phyloP scores from a whole-genome alignment of 1,140 invertebrate species.

The Patella vulgata region DNA sequence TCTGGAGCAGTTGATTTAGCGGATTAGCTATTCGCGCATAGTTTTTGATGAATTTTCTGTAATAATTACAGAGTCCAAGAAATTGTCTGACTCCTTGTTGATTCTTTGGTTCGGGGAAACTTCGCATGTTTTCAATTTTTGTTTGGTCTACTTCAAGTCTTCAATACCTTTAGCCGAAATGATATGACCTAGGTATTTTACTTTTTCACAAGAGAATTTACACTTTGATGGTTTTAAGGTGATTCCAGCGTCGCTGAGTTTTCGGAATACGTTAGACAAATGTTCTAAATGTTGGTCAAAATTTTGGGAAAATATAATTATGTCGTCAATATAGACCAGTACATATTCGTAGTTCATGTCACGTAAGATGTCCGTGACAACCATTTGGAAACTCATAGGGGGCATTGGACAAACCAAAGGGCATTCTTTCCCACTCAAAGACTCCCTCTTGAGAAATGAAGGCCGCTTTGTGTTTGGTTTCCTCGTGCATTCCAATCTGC shows the following conservation, averaged over 20 bases:
- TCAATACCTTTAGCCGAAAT: constrained; percentile 22
- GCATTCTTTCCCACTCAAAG: constrained; percentile 24
- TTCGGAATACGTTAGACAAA: constrained; percentile 26
- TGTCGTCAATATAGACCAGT: constrained; percentile 30
- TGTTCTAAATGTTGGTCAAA: constrained; percentile 28
- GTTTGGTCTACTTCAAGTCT: constrained; percentile 14
- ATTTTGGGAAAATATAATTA: constrained; percentile 18
- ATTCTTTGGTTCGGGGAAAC: constrained; percentile 19
- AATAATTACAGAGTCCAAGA: constrained; percentile 33
- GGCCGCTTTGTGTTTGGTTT: constrained; percentile 23
- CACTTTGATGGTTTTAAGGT: constrained; percentile 31
- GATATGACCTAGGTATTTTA: constrained; percentile 32
- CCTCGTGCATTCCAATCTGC: constrained; percentile 23
- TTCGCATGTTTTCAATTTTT: constrained; percentile 22
- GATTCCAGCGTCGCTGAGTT: constrained; percentile 13
- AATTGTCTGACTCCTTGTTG: constrained; percentile 21
- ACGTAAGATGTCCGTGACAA: constrained; percentile 19
- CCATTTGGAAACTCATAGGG: constrained; percentile 20
- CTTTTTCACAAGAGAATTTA: constrained; percentile 15
- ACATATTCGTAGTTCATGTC: constrained; percentile 16
- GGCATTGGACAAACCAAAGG: constrained; percentile 32
- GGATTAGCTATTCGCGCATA: constrained; percentile 22
- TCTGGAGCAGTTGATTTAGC: constrained; percentile 6
- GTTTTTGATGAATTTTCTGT: constrained; percentile 27
- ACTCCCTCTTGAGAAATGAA: constrained; percentile 25